phyloP scores from a whole-genome alignment of 2,113 vertebrate species.

The Antechinus flavipes region DNA sequence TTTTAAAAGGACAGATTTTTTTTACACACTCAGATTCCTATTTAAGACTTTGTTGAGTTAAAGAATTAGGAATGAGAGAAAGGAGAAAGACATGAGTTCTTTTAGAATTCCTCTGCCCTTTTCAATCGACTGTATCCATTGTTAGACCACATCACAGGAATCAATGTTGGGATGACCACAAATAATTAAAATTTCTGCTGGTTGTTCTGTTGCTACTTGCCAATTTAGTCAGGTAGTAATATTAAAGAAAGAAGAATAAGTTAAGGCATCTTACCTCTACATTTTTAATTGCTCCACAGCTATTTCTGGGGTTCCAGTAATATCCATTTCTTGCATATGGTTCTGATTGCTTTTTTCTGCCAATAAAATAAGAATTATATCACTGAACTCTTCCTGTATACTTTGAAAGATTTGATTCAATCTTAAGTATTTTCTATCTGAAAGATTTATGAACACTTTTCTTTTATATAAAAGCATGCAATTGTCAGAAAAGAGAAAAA shows the following conservation, averaged over 20 bases:
- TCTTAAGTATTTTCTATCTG: not conserved
- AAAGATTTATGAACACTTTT: slow-evolving; percentile 7
- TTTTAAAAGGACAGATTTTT: not conserved
- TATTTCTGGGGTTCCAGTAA: not conserved
- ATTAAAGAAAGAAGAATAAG: not conserved
- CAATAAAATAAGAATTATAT: slow-evolving; percentile 18
- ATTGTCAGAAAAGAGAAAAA: slow-evolving; percentile 17
- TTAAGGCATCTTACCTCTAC: not conserved
- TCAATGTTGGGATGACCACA: not conserved
- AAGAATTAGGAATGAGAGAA: not conserved
- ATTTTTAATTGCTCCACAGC: not conserved
- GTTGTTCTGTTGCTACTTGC: not conserved
- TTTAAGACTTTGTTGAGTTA: not conserved
- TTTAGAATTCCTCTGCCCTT: not conserved
- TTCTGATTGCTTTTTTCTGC: not conserved
- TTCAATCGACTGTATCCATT: not conserved
- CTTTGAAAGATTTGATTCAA: slow-evolving; percentile 53
- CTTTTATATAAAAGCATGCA: not conserved
- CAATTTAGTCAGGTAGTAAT: not conserved
- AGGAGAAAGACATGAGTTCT: not conserved
- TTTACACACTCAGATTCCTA: not conserved
- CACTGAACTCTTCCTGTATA: slow-evolving; percentile 1
- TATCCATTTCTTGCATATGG: not conserved
- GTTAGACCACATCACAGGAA: not conserved
- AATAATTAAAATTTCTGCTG: not conserved